Conservation (phyloP, 2,797 vertebrate genomes). For the Melopsittacus undulatus region DNA sequence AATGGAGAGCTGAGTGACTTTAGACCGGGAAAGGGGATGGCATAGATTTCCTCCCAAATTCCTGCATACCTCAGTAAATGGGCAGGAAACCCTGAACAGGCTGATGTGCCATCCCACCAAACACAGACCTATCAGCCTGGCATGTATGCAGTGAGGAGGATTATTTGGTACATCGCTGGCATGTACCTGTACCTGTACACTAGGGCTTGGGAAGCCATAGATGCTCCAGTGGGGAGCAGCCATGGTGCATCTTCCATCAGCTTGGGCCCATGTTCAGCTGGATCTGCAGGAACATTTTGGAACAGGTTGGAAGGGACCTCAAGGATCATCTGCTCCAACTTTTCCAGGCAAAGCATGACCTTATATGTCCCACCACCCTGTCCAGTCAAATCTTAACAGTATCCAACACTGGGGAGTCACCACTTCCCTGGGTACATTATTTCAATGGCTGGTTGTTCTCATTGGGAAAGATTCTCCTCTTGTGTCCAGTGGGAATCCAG, state of each 20-base stretch:
- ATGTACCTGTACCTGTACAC: too few species aligned
- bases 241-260: not conserved
- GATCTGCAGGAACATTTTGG: not conserved
- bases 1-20: not conserved
- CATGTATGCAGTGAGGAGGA: rapidly evolving
- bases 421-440: not conserved
- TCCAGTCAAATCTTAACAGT: not conserved
- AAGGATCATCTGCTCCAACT: not conserved
- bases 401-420: not conserved
- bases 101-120: not conserved
- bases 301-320: not conserved
- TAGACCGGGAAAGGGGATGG: not conserved
- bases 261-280: not conserved
- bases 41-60: not conserved
- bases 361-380: not conserved
- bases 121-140: not conserved
- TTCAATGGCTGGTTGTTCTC: not conserved
- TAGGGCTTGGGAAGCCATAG: not conserved
- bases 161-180: not conserved
- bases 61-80: not conserved
- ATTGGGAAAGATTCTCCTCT: not conserved
- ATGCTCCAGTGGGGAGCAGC: not conserved
- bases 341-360: not conserved
- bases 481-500: not conserved
- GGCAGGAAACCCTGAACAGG: rapidly evolving